These are phyloP conservation scores for Sebastes ruberrimus DNA, from an alignment of 2,797 vertebrate species.

Conservation along the genomic window DNA sequence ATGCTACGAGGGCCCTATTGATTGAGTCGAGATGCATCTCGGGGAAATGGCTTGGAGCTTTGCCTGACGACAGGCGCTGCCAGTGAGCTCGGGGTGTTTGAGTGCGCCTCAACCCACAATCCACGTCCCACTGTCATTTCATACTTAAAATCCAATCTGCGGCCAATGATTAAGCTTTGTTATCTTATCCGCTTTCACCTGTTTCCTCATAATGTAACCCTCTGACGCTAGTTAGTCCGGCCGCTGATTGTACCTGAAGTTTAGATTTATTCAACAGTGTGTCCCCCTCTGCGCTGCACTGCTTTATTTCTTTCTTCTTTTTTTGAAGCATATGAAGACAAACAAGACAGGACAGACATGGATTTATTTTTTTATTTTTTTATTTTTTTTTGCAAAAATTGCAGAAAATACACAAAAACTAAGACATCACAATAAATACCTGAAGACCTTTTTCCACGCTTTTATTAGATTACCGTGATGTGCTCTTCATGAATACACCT, in stretches of 20 bases:
- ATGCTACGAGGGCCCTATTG: slow-evolving; percentile 76
- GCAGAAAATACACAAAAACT: background rate
- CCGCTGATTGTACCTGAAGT: slow-evolving; percentile 30
- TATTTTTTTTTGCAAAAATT: background rate
- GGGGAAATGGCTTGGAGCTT: slow-evolving; percentile 64
- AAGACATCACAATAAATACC: background rate
- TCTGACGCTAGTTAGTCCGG: background rate
- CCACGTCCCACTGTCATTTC: slow-evolving; percentile 31
- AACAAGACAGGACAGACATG: background rate
- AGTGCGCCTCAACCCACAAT: slow-evolving; percentile 18
- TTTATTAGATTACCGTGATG: background rate
- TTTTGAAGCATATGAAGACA: background rate
- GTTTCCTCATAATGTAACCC: slow-evolving; percentile 12
- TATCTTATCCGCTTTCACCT: slow-evolving; percentile 20
- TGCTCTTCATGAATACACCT: background rate
- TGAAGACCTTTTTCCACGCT: background rate
- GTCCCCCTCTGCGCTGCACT: background rate
- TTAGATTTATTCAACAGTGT: slow-evolving; percentile 1
- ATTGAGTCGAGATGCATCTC: slow-evolving; percentile 73
- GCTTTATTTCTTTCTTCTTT: background rate
- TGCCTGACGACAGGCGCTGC: slow-evolving; percentile 69
- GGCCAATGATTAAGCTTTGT: slow-evolving; percentile 26
- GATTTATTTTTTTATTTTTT: background rate
- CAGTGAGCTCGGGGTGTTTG: slow-evolving; percentile 21
- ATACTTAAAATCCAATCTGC: slow-evolving; percentile 38